These are phyloP conservation scores for Maccullochella peelii DNA, from an alignment of 2,113 vertebrate genomes.

Conservation along the genomic window DNA sequence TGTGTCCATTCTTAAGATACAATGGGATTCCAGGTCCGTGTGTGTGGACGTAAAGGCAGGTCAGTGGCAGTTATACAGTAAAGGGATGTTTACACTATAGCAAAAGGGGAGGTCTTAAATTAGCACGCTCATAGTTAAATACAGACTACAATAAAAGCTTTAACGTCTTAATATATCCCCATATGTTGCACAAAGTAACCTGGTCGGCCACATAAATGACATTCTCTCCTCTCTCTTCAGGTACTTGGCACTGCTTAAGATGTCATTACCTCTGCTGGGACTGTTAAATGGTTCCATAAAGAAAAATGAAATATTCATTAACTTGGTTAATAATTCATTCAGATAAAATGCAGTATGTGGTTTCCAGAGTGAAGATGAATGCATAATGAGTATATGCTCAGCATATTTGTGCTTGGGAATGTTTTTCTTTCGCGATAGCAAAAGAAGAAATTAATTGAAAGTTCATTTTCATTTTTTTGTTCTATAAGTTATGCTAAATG, in stretches of 20 bases:
- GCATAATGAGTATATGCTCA: slow-evolving; percentile 76
- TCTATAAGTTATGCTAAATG: slow-evolving; percentile 74
- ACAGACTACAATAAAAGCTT: slow-evolving; percentile 1
- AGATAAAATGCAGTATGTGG: slow-evolving; percentile 79
- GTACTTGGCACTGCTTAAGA: slow-evolving; percentile 62
- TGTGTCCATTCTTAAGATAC: slow-evolving; percentile 64
- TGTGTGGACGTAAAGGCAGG: slow-evolving; percentile 42
- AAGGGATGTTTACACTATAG: slow-evolving; percentile 46
- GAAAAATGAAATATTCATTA: slow-evolving; percentile 83
- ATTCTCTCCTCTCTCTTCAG: slow-evolving; percentile 31
- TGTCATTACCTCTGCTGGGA: slow-evolving; percentile 77
- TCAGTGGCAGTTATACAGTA: slow-evolving; percentile 46
- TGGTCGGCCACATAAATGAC: slow-evolving; percentile 25
- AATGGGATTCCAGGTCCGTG: slow-evolving; percentile 51
- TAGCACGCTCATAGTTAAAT: background rate
- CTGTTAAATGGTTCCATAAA: slow-evolving; percentile 77
- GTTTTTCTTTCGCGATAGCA: slow-evolving; percentile 78
- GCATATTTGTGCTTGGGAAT: slow-evolving; percentile 78
- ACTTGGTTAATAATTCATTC: slow-evolving; percentile 80
- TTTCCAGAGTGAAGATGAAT: slow-evolving; percentile 76
- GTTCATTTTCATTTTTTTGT: slow-evolving; percentile 71
- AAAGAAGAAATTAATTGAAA: slow-evolving; percentile 80
- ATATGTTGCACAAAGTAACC: slow-evolving; percentile 14
- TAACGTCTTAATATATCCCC: background rate
- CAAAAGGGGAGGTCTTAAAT: background rate